phyloP scores from a whole-genome alignment of 1,140 invertebrate genomes.

The Drosophila lacteicornis region DNA sequence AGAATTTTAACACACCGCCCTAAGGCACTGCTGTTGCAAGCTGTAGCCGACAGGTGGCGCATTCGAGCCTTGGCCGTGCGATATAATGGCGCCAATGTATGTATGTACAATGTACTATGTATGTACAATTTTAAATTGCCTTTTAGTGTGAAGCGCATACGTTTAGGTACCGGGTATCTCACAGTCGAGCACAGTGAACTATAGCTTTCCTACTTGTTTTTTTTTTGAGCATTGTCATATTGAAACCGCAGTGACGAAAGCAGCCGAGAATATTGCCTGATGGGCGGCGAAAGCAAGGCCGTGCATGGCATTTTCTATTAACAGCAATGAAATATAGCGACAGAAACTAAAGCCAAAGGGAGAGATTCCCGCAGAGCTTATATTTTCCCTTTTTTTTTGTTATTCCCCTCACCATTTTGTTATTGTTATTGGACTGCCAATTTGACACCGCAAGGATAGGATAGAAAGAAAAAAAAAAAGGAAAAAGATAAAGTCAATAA shows the following conservation, averaged over 20 bases:
- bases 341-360: constrained; percentile 5
- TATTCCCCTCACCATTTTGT: not conserved
- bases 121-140: too few relatives aligned
- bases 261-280: constrained; percentile 10
- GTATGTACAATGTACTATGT: too few relatives aligned
- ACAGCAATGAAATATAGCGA: constrained; percentile 57
- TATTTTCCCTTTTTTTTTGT: constrained; percentile 43
- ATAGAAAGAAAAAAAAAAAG: constrained; percentile 3
- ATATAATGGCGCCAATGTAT: too few relatives aligned
- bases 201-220: not conserved
- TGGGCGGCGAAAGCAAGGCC: constrained; percentile 33
- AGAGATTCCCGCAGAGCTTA: constrained; percentile 32
- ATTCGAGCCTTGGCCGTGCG: too few relatives aligned
- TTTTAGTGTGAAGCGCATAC: too few relatives aligned
- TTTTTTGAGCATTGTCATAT: constrained; percentile 61
- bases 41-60: too few relatives aligned
- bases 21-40: too few relatives aligned
- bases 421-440: constrained; percentile 70
- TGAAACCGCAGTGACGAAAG: constrained; percentile 75
- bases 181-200: too few relatives aligned
- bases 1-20: too few relatives aligned
- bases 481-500: constrained; percentile 37
- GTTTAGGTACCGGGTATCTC: too few relatives aligned
- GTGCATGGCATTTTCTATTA: constrained; percentile 79
- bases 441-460: constrained; percentile 42